Conservation (phyloP, 2,113 vertebrate genomes). For the Cariama cristata region DNA sequence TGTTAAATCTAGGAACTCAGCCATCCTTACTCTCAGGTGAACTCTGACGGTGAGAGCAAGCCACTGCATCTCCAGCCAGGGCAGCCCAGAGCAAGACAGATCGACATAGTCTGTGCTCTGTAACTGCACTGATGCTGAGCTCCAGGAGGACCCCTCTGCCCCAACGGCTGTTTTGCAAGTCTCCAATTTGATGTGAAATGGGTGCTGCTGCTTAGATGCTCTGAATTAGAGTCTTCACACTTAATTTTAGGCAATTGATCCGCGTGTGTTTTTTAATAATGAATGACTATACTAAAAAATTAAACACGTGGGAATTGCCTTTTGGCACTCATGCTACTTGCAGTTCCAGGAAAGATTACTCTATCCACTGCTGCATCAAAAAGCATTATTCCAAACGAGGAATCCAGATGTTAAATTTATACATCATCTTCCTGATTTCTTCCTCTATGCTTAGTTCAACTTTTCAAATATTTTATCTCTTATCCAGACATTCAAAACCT, state of each 20-base stretch:
- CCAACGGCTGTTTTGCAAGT: neutral
- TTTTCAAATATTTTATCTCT: constrained; percentile 39
- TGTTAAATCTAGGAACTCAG: neutral
- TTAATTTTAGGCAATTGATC: neutral
- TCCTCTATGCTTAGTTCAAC: neutral
- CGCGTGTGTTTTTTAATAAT: neutral
- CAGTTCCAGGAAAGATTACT: constrained; percentile 67
- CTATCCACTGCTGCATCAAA: constrained; percentile 34
- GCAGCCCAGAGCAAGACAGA: neutral
- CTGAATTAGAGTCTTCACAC: neutral
- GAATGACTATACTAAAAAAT: constrained; percentile 11
- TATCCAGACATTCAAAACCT: constrained; percentile 8
- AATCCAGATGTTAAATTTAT: constrained; percentile 74
- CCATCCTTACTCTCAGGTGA: neutral
- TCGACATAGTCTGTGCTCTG: fast-evolving
- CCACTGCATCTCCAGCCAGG: neutral
- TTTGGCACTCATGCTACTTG: constrained; percentile 23
- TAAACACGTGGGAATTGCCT: constrained; percentile 45
- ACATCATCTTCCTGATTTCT: constrained; percentile 53
- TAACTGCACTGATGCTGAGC: neutral
- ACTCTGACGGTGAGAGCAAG: neutral
- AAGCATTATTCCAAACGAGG: constrained; percentile 39
- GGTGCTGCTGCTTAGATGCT: neutral
- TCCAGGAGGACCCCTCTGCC: neutral
- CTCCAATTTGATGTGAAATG: neutral